Base-by-base conservation (phyloP, 2,888 invertebrate species). In the Hipparchia semele region DNA sequence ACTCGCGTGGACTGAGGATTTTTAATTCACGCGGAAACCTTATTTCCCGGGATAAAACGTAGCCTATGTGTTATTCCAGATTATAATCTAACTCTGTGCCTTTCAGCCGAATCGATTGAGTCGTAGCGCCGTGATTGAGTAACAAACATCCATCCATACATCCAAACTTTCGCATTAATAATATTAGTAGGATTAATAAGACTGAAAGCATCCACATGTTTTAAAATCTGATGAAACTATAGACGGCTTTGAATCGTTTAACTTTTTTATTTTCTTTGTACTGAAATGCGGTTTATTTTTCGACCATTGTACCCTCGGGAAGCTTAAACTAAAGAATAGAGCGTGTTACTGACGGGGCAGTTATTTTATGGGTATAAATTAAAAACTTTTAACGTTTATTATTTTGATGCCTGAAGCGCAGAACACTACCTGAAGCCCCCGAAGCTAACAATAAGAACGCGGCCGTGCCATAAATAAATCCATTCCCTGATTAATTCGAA, bases 331-430 rank as follows among this genome's bases (percentile, higher is more conserved):
- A 49, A 62, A 62, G 49, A 62, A 62, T 49, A 62, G 33, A 61
- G 61, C 45, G 6, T 1, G 61, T 45, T 2, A 13, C 49, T 1
- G 6, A 46, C n/a, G 8, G 49, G n/a, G 9, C 49, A 9, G 49
- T 62, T 62, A 62, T 49, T 62, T 49, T 8, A 13, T 8, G 61
- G 62, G 13, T 9, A 49, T 13, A 12, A 62, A 62, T 62, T 13
- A 62, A 62, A 23, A 62, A 62, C 62, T 49, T 62, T 62, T 23
- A 49, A 49, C 62, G 49, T 5, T 62, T 49, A 62, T 62, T 62
- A 49, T 8, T 7, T 61, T 8, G 62, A 49, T 49, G 49, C 39
- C 39, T 39, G 39, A 39, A 5, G 39, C 39, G 39, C 39, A 39
- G 39, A 39, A 39, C 5, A 39, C 39, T 39, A 39, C 39, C 39